phyloP scores from a whole-genome alignment of 2,888 invertebrate species.

The Lepidochitona cinerea region DNA sequence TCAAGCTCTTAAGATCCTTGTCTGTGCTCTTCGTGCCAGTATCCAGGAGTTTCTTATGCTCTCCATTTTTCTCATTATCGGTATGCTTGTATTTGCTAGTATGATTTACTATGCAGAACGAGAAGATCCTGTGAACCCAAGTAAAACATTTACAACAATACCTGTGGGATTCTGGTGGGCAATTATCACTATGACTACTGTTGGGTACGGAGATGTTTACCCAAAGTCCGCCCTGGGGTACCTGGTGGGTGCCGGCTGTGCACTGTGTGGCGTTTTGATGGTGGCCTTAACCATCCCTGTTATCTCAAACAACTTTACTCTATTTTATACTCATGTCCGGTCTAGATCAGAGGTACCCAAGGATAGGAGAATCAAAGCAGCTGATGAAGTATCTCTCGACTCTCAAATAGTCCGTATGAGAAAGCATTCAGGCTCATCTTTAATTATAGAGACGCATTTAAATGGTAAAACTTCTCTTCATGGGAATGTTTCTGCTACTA shows the following conservation, averaged over 20 bases:
- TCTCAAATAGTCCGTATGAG: constrained; percentile 10
- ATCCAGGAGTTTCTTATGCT: constrained; percentile 69
- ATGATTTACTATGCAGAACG: constrained; percentile 70
- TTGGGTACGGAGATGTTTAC: constrained; percentile 67
- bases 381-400: not conserved
- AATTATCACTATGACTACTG: constrained; percentile 70
- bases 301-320: constrained; percentile 68
- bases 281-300: constrained; percentile 68
- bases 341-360: constrained; percentile 39
- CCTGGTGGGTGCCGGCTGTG: constrained; percentile 64
- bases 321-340: constrained; percentile 68
- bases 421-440: constrained; percentile 44
- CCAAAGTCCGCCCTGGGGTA: constrained; percentile 62
- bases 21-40: constrained; percentile 71
- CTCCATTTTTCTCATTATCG: constrained; percentile 68
- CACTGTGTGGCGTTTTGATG: constrained; percentile 65
- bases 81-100: constrained; percentile 69
- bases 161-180: constrained; percentile 72
- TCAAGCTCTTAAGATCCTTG: constrained; percentile 71
- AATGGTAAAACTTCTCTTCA: constrained; percentile 40
- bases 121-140: constrained; percentile 51
- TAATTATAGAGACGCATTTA: constrained; percentile 40
- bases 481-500: constrained; percentile 16
- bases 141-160: constrained; percentile 64
- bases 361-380: constrained; percentile 6